Conservation (phyloP, 2,888 invertebrate genomes). For the Volucella inanis region DNA sequence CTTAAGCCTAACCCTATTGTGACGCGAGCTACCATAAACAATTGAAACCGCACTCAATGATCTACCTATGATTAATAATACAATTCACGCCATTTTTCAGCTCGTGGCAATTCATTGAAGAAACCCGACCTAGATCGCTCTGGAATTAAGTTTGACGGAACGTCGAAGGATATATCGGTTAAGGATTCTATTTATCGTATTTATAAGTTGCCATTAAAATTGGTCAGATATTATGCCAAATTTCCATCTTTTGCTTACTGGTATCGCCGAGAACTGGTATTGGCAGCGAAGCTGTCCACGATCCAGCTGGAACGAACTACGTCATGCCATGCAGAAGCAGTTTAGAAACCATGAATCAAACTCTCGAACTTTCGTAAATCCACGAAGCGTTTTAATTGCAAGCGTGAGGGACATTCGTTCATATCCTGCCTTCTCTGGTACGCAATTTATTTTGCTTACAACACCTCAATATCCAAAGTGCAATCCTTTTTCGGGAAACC, state of each 20-base stretch:
- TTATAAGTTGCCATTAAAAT: background rate
- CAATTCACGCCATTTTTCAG: no score
- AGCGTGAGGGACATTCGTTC: background rate
- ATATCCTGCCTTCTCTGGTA: background rate
- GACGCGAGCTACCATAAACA: no score
- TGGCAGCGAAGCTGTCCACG: slow-evolving; percentile 35
- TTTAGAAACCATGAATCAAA: no score
- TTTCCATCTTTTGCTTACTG: slow-evolving; percentile 22
- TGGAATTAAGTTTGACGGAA: slow-evolving; percentile 17
- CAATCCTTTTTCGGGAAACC: slow-evolving; percentile 6
- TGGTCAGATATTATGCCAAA: slow-evolving; percentile 21
- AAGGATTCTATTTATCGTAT: slow-evolving; percentile 35
- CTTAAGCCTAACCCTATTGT: no score
- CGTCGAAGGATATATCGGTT: background rate
- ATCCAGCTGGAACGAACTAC: no score
- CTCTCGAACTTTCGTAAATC: background rate
- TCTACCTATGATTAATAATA: no score
- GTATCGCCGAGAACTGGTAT: slow-evolving; percentile 36
- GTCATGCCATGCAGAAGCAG: no score
- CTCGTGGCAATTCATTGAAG: no score
- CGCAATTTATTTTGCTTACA: slow-evolving; percentile 8
- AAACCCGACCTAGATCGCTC: background rate
- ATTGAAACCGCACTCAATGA: no score
- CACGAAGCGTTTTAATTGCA: background rate
- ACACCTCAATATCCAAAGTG: slow-evolving; percentile 16